Percentiles rank a stretch among this genome's conserved stretches.
These are phyloP conservation scores for Holacanthus passer DNA, from an alignment of 2,113 vertebrate species.

Conservation along the genomic window DNA sequence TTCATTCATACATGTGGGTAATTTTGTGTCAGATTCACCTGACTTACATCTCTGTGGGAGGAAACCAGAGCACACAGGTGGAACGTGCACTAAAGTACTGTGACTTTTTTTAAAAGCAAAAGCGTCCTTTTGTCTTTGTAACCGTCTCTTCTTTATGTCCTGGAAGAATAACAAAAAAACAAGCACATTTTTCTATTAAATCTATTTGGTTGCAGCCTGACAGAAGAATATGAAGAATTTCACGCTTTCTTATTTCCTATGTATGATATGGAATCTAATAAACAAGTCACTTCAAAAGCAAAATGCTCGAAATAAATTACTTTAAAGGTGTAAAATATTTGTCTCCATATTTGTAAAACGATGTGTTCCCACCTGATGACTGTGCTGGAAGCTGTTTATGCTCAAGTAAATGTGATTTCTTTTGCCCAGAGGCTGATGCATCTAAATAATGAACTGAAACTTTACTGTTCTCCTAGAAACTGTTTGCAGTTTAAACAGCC, in stretches of 20 bases:
- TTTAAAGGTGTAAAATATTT: neutral
- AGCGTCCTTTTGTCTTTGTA: neutral
- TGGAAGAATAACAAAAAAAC: neutral
- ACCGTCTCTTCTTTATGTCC: neutral
- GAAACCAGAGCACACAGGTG: neutral
- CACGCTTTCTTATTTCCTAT: neutral
- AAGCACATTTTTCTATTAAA: neutral
- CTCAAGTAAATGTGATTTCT: neutral
- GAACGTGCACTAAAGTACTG: constrained; percentile 3
- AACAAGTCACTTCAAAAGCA: neutral
- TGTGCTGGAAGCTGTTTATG: neutral
- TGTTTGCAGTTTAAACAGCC: neutral
- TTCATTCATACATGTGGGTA: neutral
- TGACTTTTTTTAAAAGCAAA: neutral
- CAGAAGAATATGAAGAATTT: neutral
- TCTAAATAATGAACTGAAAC: neutral
- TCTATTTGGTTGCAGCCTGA: neutral
- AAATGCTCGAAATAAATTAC: neutral
- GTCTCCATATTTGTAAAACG: neutral
- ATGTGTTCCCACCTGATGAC: neutral
- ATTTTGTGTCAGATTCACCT: constrained; percentile 1
- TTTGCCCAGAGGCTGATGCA: neutral
- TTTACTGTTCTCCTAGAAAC: neutral
- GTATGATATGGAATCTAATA: neutral
- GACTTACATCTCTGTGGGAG: constrained; percentile 6